These are phyloP conservation scores for Patella pellucida DNA, from an alignment of 2,888 invertebrate species.

Conservation along the genomic window DNA sequence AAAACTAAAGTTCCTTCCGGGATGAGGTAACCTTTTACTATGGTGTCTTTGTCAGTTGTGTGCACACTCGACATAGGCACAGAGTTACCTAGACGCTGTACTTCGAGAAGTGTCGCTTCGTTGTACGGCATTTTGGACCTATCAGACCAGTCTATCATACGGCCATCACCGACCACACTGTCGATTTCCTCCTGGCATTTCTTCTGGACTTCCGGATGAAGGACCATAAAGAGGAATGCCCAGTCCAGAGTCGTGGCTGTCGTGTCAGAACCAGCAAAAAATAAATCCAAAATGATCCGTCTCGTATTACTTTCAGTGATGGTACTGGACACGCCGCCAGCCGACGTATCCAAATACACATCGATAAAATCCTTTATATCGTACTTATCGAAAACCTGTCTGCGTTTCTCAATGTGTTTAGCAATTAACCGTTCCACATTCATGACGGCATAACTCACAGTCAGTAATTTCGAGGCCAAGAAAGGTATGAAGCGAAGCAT, in stretches of 20 bases:
- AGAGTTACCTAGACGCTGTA: conserved; percentile 7
- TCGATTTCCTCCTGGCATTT: conserved; percentile 29
- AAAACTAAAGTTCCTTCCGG: conserved; percentile 13
- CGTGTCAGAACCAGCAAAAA: conserved; percentile 44
- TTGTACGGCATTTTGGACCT: conserved; percentile 2
- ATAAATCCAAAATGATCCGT: conserved; percentile 38
- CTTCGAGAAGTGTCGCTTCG: conserved; percentile 18
- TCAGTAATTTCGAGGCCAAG: neutral
- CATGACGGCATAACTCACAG: neutral
- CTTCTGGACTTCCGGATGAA: conserved; percentile 35
- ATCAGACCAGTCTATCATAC: conserved; percentile 6
- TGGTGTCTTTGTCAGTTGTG: conserved; percentile 1
- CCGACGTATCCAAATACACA: conserved; percentile 28
- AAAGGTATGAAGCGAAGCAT: conserved; percentile 8
- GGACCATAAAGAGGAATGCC: conserved; percentile 39
- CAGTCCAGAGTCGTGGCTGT: conserved; percentile 36
- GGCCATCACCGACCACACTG: conserved; percentile 12
- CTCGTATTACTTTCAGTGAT: conserved; percentile 5
- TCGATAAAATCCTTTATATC: conserved; percentile 40
- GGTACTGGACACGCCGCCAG: neutral
- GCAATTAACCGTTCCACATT: neutral
- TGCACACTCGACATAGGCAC: neutral
- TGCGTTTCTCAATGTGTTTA: conserved; percentile 29
- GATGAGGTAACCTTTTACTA: conserved; percentile 17
- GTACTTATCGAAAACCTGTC: conserved; percentile 24